Percentiles rank a stretch among this genome's conserved stretches.
These are phyloP conservation scores for Beaufortia kweichowensis DNA, from an alignment of 2,113 vertebrate genomes.

Conservation along the genomic window DNA sequence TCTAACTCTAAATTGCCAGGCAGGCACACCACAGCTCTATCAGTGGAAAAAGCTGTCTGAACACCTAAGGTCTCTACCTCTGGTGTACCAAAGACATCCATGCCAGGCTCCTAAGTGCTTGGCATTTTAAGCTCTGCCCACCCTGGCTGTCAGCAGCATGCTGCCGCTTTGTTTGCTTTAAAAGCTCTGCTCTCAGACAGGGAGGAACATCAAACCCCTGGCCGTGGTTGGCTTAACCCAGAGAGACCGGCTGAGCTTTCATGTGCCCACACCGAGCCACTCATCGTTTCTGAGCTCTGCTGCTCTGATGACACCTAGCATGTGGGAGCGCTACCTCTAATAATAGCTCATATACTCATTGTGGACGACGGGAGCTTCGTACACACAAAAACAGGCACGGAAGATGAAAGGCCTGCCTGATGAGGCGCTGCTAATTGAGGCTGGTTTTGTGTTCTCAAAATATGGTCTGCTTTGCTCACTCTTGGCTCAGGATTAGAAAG, in stretches of 20 bases:
- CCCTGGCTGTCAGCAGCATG: conserved; percentile 29
- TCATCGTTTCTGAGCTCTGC: conserved; percentile 34
- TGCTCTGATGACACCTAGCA: conserved; percentile 49
- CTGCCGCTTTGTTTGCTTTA: conserved; percentile 34
- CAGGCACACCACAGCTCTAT: neutral
- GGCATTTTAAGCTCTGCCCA: conserved; percentile 43
- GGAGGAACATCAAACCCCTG: conserved; percentile 42
- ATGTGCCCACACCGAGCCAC: conserved; percentile 37
- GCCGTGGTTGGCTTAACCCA: conserved; percentile 26
- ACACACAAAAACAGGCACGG: conserved; percentile 18
- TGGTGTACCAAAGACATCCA: neutral
- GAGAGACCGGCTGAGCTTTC: conserved; percentile 49
- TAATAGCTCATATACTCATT: conserved; percentile 46
- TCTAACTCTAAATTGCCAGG: neutral
- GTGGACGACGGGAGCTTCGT: conserved; percentile 34
- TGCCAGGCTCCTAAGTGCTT: conserved; percentile 26
- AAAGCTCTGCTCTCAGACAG: conserved; percentile 43
- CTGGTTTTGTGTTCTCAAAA: conserved; percentile 54
- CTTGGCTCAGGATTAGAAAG: conserved; percentile 27
- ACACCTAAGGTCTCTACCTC: conserved; percentile 5
- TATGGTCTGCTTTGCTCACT: conserved; percentile 50
- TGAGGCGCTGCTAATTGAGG: conserved; percentile 72
- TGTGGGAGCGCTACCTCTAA: conserved; percentile 43
- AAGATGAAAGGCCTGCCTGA: conserved; percentile 70
- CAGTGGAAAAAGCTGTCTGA: conserved; percentile 8